phyloP scores from a whole-genome alignment of 2,888 invertebrate genomes.

The Xestoiulus laeticollis region DNA sequence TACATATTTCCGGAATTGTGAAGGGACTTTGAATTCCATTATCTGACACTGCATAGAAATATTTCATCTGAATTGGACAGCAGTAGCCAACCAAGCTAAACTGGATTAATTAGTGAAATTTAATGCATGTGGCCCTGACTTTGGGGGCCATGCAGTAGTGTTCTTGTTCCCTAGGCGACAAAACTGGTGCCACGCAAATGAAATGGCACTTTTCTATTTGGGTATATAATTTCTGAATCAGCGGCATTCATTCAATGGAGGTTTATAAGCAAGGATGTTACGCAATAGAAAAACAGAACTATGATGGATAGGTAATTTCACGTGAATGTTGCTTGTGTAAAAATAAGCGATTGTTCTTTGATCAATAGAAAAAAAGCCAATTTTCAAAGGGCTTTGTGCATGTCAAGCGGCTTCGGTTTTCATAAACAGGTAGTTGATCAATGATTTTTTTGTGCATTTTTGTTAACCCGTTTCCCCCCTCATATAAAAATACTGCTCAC shows the following conservation, averaged over 20 bases:
- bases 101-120: too few relatives aligned
- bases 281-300: not conserved
- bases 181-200: not conserved
- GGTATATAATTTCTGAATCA: not conserved
- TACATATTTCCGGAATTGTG: not conserved
- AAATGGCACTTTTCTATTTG: not conserved
- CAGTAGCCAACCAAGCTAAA: too few relatives aligned
- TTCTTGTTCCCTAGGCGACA: not conserved
- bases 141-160: not conserved
- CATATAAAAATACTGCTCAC: not conserved
- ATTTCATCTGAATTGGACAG: not conserved
- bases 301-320: not conserved
- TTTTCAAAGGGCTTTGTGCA: not conserved
- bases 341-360: not conserved
- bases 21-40: not conserved
- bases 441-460: not conserved
- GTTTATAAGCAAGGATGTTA: not conserved
- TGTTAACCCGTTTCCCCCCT: not conserved
- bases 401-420: not conserved
- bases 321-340: not conserved
- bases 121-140: not conserved
- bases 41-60: not conserved
- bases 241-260: not conserved
- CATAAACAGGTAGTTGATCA: slow-evolving; percentile 1
- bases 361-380: not conserved